Conservation (phyloP, 2,888 invertebrate genomes). For the Ormyrus rosae region DNA sequence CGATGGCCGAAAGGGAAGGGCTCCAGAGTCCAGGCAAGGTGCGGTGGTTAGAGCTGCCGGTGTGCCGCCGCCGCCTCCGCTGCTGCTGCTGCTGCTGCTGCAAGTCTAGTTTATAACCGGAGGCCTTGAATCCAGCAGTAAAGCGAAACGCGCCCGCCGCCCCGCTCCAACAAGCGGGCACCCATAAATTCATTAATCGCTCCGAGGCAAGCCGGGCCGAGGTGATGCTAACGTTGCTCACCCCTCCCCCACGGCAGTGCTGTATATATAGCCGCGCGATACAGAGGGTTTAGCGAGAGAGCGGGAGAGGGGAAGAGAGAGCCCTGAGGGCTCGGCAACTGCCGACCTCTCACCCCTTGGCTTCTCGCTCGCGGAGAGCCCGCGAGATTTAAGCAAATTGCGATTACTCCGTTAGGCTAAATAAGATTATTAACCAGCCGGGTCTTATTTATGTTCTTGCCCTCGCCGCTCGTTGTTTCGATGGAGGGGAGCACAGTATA, state of each 20-base stretch:
- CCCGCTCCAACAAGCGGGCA: slow-evolving; percentile 64
- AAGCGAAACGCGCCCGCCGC: slow-evolving; percentile 65
- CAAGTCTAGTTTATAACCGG: slow-evolving; percentile 56
- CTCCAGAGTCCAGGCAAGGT: background rate
- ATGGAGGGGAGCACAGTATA: background rate
- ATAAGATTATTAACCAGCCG: slow-evolving; percentile 71
- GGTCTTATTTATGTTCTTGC: slow-evolving; percentile 64
- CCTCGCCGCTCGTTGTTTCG: slow-evolving; percentile 32
- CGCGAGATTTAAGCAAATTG: slow-evolving; percentile 71
- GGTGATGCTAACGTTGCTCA: no score
- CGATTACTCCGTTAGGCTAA: slow-evolving; percentile 70
- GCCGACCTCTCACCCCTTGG: slow-evolving; percentile 17
- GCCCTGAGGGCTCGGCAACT: background rate
- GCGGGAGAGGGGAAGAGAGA: slow-evolving; percentile 41
- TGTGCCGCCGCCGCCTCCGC: slow-evolving; percentile 38
- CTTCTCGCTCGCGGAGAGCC: slow-evolving; percentile 57
- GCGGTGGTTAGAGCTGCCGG: slow-evolving; percentile 22
- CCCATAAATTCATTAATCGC: slow-evolving; percentile 72
- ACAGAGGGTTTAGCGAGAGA: background rate
- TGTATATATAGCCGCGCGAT: no score
- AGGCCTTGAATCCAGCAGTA: slow-evolving; percentile 67
- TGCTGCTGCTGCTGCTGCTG: slow-evolving; percentile 41
- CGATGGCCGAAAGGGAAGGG: no score
- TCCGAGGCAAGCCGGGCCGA: slow-evolving; percentile 60
- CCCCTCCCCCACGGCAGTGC: no score